These are phyloP conservation scores for Uropetala carovei DNA, from an alignment of 2,888 invertebrate species.

Conservation along the genomic window DNA sequence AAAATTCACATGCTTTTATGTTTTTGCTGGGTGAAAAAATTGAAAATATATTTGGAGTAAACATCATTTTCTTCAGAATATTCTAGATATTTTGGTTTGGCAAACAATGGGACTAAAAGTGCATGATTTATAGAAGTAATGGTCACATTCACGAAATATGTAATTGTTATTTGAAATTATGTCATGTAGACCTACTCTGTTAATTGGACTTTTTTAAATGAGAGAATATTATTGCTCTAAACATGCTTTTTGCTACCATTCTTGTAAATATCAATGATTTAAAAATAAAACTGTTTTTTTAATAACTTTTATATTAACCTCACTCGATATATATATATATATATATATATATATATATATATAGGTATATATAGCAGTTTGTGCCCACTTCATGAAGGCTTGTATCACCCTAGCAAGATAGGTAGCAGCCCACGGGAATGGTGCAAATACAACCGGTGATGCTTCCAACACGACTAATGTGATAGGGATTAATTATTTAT, in stretches of 20 bases:
- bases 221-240: conserved; percentile 37
- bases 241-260: conserved; percentile 59
- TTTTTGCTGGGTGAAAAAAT: background rate
- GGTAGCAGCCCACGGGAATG: too few relatives aligned
- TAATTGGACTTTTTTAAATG: conserved; percentile 3
- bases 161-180: background rate
- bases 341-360: too few relatives aligned
- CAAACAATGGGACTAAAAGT: background rate
- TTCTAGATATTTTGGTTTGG: too few relatives aligned
- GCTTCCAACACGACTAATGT: too few relatives aligned
- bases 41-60: background rate
- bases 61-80: background rate
- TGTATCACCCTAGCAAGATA: too few relatives aligned
- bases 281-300: conserved; percentile 3
- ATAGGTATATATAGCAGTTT: too few relatives aligned
- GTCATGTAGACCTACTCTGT: background rate
- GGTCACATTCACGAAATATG: background rate
- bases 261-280: conserved; percentile 58
- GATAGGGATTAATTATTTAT: too few relatives aligned
- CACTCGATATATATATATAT: too few relatives aligned
- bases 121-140: background rate
- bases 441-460: too few relatives aligned
- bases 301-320: too few relatives aligned
- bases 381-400: too few relatives aligned
- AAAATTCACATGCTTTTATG: background rate